Percentiles rank a stretch among this genome's conserved stretches.
phyloP scores from a whole-genome alignment of 2,797 vertebrate genomes.

The Megaceryle alcyon region DNA sequence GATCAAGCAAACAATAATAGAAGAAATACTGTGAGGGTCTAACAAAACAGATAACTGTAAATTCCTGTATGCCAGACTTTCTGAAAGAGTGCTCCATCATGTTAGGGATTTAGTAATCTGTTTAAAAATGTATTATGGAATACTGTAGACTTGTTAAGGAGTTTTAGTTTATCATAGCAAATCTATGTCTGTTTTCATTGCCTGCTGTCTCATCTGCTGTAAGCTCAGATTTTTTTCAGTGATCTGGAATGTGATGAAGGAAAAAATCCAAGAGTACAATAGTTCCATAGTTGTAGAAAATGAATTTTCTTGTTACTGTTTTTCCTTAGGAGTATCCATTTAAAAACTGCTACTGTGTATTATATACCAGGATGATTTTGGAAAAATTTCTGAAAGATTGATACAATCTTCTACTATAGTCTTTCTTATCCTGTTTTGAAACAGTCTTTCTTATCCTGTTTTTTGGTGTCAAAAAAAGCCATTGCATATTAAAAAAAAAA shows the following conservation, averaged over 20 bases:
- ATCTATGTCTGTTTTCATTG: not conserved
- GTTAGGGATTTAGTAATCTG: not conserved
- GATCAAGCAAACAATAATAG: not conserved
- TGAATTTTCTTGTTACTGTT: not conserved
- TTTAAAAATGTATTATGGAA: not conserved
- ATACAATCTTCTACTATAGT: not conserved
- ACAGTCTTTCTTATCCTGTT: not conserved
- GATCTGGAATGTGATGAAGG: not conserved
- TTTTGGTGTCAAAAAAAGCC: not conserved
- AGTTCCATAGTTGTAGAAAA: not conserved
- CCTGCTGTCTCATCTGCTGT: not conserved
- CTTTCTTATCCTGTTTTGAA: not conserved
- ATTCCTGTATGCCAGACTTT: not conserved
- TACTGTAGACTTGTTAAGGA: accelerated
- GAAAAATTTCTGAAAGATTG: not conserved
- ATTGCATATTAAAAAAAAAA: not conserved
- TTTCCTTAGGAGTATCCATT: not conserved
- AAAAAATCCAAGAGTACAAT: not conserved
- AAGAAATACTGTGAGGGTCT: not conserved
- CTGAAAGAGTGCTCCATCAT: not conserved
- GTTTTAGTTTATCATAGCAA: not conserved
- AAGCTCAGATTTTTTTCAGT: not conserved
- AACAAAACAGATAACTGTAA: not conserved
- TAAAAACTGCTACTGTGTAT: not conserved
- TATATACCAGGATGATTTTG: not conserved